These are phyloP conservation scores for Venustaconcha ellipsiformis DNA, from an alignment of 1,140 invertebrate genomes.

Conservation along the genomic window DNA sequence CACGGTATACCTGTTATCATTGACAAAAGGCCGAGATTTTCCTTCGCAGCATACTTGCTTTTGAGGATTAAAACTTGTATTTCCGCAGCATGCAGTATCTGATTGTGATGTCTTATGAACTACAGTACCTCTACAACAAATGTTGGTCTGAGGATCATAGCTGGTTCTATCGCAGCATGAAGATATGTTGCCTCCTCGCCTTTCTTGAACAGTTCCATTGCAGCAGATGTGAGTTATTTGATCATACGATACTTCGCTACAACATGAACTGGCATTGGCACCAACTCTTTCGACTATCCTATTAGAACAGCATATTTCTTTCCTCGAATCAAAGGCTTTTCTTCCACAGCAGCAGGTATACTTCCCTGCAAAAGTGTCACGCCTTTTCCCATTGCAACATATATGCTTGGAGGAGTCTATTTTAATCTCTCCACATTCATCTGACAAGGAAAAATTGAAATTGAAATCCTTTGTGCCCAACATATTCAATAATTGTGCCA, in stretches of 20 bases:
- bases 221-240: slow-evolving; percentile 13
- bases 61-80: slow-evolving; percentile 8
- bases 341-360: slow-evolving; percentile 19
- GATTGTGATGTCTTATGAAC: slow-evolving; percentile 1
- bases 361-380: slow-evolving; percentile 10
- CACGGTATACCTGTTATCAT: slow-evolving; percentile 2
- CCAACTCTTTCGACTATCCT: slow-evolving; percentile 7
- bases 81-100: background rate
- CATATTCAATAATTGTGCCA: background rate
- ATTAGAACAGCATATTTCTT: slow-evolving; percentile 24
- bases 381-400: slow-evolving; percentile 18
- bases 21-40: slow-evolving; percentile 14
- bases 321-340: slow-evolving; percentile 21
- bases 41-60: slow-evolving; percentile 25
- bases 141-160: slow-evolving; percentile 15
- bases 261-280: slow-evolving; percentile 1
- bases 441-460: background rate
- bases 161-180: slow-evolving; percentile 22
- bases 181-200: slow-evolving; percentile 20
- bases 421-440: slow-evolving; percentile 19
- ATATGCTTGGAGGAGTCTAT: slow-evolving; percentile 19
- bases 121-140: slow-evolving; percentile 23
- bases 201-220: slow-evolving; percentile 19
- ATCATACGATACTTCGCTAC: background rate
- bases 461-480: too few species aligned